A percentile compares a stretch with the other conserved stretches of the same genome.
Evolutionary conservation across 2,797 vertebrate species (phyloP).

Genomic region (Stomatorhinus walkeri): DNA sequence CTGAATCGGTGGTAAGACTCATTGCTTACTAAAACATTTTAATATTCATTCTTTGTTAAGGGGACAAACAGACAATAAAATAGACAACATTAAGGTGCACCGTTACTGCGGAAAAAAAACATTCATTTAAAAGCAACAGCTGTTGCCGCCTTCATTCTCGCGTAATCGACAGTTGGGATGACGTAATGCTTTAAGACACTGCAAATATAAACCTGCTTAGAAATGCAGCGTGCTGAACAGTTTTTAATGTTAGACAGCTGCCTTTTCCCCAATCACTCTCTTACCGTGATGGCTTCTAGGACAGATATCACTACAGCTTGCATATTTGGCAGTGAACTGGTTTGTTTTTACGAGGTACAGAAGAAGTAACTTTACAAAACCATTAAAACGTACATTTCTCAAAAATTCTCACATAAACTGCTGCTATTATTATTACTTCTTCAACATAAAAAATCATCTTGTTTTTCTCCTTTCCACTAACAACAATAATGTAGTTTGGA

Average conservation of each 20-base stretch:
- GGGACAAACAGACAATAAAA: not conserved
- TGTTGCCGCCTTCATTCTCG: not conserved
- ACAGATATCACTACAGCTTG: not conserved
- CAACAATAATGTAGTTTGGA: not conserved
- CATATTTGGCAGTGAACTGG: not conserved
- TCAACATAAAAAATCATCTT: not conserved
- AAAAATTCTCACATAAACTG: not conserved
- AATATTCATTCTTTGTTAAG: not conserved
- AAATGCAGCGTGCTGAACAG: not conserved
- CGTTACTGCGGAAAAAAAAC: not conserved
- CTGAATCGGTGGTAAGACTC: not conserved
- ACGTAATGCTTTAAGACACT: not conserved
- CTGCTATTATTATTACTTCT: not conserved
- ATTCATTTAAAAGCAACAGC: not conserved
- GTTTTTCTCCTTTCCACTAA: not conserved
- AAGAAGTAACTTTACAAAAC: not conserved
- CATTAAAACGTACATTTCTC: not conserved
- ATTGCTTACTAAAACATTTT: not conserved
- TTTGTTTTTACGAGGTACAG: not conserved
- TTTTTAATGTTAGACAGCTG: not conserved
- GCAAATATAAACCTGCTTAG: not conserved
- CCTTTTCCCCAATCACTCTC: not conserved
- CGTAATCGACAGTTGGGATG: not conserved
- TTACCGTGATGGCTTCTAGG: not conserved
- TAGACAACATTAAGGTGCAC: not conserved